Percentiles rank a stretch among this genome's conserved stretches.
Evolutionary conservation across 2,113 vertebrate genomes (phyloP).

Genomic region (Scortum barcoo): DNA sequence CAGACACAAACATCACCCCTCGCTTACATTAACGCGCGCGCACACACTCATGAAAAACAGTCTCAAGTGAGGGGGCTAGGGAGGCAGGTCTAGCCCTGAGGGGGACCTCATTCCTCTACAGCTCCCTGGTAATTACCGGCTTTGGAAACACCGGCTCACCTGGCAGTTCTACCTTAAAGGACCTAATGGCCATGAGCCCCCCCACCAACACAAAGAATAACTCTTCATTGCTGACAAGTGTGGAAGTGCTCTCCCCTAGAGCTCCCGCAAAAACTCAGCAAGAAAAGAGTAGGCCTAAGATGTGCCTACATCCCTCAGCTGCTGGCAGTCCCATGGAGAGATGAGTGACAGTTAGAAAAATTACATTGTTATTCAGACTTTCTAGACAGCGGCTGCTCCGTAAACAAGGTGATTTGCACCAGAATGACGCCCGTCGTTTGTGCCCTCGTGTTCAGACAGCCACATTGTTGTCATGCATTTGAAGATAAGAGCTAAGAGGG

Average conservation of each 20-base stretch:
- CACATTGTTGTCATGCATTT: slow-evolving; percentile 28
- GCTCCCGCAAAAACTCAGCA: slow-evolving; percentile 37
- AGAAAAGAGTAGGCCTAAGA: slow-evolving; percentile 54
- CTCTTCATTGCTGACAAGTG: slow-evolving; percentile 66
- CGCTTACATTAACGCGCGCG: slow-evolving; percentile 18
- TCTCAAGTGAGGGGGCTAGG: slow-evolving; percentile 51
- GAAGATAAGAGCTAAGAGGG: slow-evolving; percentile 38
- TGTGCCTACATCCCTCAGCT: slow-evolving; percentile 51
- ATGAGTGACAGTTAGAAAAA: slow-evolving; percentile 75
- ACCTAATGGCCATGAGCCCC: slow-evolving; percentile 72
- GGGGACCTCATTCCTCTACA: slow-evolving; percentile 64
- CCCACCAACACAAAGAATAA: slow-evolving; percentile 65
- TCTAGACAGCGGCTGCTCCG: slow-evolving; percentile 38
- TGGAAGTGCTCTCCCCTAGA: slow-evolving; percentile 50
- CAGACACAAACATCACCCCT: slow-evolving; percentile 17
- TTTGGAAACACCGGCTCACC: slow-evolving; percentile 74
- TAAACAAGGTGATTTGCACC: slow-evolving; percentile 75
- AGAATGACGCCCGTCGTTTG: slow-evolving; percentile 33
- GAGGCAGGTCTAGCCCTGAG: slow-evolving; percentile 57
- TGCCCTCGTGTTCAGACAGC: slow-evolving; percentile 48
- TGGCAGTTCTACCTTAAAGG: slow-evolving; percentile 68
- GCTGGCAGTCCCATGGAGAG: slow-evolving; percentile 56
- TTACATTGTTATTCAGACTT: slow-evolving; percentile 72
- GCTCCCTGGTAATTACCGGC: slow-evolving; percentile 76
- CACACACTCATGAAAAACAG: slow-evolving; percentile 9